phyloP scores from a whole-genome alignment of 2,113 vertebrate genomes.

The Archilochus colubris region DNA sequence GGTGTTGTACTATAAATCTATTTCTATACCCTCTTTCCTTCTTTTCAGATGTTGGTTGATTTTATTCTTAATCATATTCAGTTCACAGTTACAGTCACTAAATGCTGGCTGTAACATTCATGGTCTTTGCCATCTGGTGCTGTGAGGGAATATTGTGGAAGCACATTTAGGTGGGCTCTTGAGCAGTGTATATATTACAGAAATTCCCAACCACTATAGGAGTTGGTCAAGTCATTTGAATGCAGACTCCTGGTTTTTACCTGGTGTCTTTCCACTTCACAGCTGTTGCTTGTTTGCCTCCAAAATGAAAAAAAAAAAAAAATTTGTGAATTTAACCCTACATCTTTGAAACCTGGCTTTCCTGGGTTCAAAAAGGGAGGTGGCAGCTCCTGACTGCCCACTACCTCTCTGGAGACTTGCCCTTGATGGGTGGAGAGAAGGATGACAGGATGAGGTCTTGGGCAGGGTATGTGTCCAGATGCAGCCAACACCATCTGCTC shows the following conservation, averaged over 20 bases:
- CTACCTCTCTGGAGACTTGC: neutral
- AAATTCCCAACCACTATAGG: neutral
- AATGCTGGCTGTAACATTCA: accelerated
- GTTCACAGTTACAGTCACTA: neutral
- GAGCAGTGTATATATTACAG: neutral
- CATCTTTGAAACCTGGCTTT: neutral
- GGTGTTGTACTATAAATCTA: neutral
- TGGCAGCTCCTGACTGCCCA: neutral
- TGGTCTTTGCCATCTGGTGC: neutral
- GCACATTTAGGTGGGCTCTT: neutral
- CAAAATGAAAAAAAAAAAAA: neutral
- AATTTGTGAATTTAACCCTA: neutral
- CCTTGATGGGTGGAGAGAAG: neutral
- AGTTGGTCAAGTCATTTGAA: neutral
- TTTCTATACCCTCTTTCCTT: neutral
- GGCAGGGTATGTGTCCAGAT: accelerated
- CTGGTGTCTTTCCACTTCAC: neutral
- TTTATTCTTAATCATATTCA: neutral
- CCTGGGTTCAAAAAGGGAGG: neutral
- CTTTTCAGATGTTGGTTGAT: neutral
- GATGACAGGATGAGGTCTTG: neutral
- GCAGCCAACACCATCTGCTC: accelerated
- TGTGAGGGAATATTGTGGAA: neutral
- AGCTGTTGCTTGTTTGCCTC: neutral
- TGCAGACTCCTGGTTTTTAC: accelerated